Evolutionary conservation across 2,113 vertebrate species (phyloP).

Genomic region (Arothron firmamentum): DNA sequence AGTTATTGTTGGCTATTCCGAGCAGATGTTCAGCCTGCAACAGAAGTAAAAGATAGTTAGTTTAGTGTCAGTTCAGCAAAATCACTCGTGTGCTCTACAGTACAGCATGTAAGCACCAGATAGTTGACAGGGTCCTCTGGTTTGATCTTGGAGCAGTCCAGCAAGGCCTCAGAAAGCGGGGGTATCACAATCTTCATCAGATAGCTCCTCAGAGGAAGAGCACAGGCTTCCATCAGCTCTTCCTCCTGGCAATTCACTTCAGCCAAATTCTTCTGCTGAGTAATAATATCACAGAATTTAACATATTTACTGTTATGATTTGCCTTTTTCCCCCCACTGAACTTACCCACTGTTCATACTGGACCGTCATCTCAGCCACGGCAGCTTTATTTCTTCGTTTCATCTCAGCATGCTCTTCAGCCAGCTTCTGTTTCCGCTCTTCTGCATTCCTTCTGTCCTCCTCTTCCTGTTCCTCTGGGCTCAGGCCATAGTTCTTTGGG

Average conservation of each 20-base stretch:
- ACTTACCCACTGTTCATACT: constrained; percentile 87
- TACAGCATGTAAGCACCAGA: constrained; percentile 72
- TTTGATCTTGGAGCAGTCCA: constrained; percentile 82
- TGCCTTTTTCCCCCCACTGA: not conserved
- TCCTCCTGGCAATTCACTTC: constrained; percentile 83
- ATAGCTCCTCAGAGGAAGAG: constrained; percentile 85
- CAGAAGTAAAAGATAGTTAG: constrained; percentile 2
- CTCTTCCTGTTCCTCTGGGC: constrained; percentile 77
- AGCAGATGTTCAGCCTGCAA: constrained; percentile 68
- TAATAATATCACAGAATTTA: not conserved
- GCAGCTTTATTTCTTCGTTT: constrained; percentile 72
- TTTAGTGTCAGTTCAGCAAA: not conserved
- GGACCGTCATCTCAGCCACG: constrained; percentile 71
- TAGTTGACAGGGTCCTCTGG: constrained; percentile 90
- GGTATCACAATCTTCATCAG: constrained; percentile 92
- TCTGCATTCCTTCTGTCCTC: constrained; percentile 69
- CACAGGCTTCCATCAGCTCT: constrained; percentile 80
- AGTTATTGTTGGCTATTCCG: constrained; percentile 24
- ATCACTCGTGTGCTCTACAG: not conserved
- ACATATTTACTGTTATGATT: not conserved
- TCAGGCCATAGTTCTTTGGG: constrained; percentile 82
- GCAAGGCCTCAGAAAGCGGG: constrained; percentile 80
- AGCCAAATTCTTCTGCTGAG: constrained; percentile 75
- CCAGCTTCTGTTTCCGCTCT: constrained; percentile 65
- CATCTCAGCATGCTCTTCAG: constrained; percentile 63